Evolutionary conservation across 2,888 invertebrate species (phyloP).

Genomic region (Resseliella maxima): DNA sequence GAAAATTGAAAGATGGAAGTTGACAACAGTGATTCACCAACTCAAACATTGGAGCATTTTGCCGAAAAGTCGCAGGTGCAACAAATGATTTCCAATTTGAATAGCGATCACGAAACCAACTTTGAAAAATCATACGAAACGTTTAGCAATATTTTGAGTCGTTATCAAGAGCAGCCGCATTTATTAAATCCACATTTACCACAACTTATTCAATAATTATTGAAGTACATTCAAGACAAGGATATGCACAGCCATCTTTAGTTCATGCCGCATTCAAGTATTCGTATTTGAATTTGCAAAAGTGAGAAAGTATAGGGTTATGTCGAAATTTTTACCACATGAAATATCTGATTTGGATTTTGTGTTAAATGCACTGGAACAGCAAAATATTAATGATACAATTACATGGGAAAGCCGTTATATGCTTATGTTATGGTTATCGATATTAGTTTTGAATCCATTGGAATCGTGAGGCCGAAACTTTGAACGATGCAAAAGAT

Average conservation of each 20-base stretch:
- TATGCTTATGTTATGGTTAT: slow-evolving; percentile 78
- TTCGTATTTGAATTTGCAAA: slow-evolving; percentile 84
- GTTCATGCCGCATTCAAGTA: slow-evolving; percentile 85
- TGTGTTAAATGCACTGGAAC: slow-evolving; percentile 81
- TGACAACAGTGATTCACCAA: slow-evolving; percentile 66
- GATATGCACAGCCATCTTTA: slow-evolving; percentile 67
- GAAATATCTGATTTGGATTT: slow-evolving; percentile 92
- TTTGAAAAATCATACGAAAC: slow-evolving; percentile 77
- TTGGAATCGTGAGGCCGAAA: slow-evolving; percentile 93
- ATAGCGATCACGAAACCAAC: slow-evolving; percentile 72
- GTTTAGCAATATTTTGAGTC: slow-evolving; percentile 80
- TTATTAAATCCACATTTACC: slow-evolving; percentile 89
- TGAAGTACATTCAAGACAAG: slow-evolving; percentile 75
- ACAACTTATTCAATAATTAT: slow-evolving; percentile 76
- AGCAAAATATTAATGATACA: slow-evolving; percentile 78
- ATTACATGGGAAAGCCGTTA: slow-evolving; percentile 88
- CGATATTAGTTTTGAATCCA: slow-evolving; percentile 95
- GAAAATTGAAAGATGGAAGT: slow-evolving; percentile 57
- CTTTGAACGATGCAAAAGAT: slow-evolving; percentile 71
- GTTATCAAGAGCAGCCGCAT: slow-evolving; percentile 96
- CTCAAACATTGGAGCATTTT: slow-evolving; percentile 77
- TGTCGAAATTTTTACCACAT: slow-evolving; percentile 91
- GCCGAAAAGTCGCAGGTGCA: slow-evolving; percentile 81
- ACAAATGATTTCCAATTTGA: slow-evolving; percentile 78
- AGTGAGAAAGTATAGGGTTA: slow-evolving; percentile 91